Evolutionary conservation across 2,888 invertebrate genomes (phyloP), one percentile per base, ranked within the genome.

Genomic region (Schrankia costaestrigalis): DNA sequence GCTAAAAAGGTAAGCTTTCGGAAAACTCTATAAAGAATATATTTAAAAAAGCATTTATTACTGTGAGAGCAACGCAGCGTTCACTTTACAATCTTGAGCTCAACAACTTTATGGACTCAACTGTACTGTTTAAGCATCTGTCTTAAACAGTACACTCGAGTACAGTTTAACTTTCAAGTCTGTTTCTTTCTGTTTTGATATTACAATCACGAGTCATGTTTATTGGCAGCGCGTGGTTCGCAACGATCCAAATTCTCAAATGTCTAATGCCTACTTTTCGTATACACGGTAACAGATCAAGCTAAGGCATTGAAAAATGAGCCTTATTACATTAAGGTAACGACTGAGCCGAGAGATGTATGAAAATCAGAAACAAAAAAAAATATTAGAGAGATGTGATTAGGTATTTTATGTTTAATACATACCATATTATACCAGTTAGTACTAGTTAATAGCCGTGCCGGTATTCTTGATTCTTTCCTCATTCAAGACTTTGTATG

Each of bases 161-260:
- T 13, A 3, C 3, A 25, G 12, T 8, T 12, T 12, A 15, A 4
- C 6, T 15, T 4, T 15, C 11, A 13, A 13, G n/a, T 13, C 8
- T 2, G 2, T 11, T 12, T 25, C 12, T 13, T 13, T 13, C 13
- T 13, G 13, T 25, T 25, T 25, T 13, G 25, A 25, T n/a, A 25
- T 12, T 25, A n/a, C n/a, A 25, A 25, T 13, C 25, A 25, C 25
- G 13, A 12, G 13, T 25, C 25, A 7, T 25, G 13, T 25, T 25
- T 25, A 25, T 25, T 25, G 25, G n/a, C 25, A 3, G 13, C 12
- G 13, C 13, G 13, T 25, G 13, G n/a, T 6, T 15, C 3, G 6
- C 17, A 4, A 15, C 17, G 17, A 15, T 6, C 17, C 17, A 15
- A 15, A 15, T 15, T 15, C 17, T 15, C n/a, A n/a, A n/a, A n/a